Evolutionary conservation across 2,797 vertebrate species (phyloP).

Genomic region (Pitangus sulphuratus): DNA sequence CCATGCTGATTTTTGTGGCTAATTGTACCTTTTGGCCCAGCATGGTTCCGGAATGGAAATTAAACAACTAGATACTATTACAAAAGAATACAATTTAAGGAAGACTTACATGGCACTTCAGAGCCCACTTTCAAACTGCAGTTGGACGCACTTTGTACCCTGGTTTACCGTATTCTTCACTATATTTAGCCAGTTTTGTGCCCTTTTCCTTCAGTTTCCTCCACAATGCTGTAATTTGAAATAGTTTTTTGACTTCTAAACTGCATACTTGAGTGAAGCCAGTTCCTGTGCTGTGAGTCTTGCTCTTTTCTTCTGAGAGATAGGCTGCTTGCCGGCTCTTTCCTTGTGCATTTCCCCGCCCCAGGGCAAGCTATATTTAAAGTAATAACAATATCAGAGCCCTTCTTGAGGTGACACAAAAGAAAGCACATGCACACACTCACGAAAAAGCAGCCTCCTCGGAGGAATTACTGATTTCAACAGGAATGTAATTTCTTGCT

Average conservation of each 20-base stretch:
- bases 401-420: constrained; percentile 50
- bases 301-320: constrained; percentile 51
- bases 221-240: constrained; percentile 46
- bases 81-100: constrained; percentile 31
- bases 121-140: constrained; percentile 13
- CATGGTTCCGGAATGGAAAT: constrained; percentile 28
- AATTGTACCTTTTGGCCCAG: constrained; percentile 37
- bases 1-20: constrained; percentile 34
- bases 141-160: neutral
- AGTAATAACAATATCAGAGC: constrained; percentile 52
- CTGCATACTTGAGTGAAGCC: constrained; percentile 50
- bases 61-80: constrained; percentile 19
- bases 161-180: constrained; percentile 3
- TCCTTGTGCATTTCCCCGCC: constrained; percentile 47
- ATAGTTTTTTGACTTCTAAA: constrained; percentile 69
- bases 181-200: neutral
- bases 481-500: constrained; percentile 64
- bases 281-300: constrained; percentile 35
- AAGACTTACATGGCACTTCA: constrained; percentile 71
- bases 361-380: constrained; percentile 58
- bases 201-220: constrained; percentile 36
- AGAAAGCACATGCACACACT: neutral
- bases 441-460: constrained; percentile 13
- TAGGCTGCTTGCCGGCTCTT: constrained; percentile 46
- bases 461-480: constrained; percentile 53